phyloP scores from a whole-genome alignment of 2,797 vertebrate species.

The Moxostoma hubbsi region DNA sequence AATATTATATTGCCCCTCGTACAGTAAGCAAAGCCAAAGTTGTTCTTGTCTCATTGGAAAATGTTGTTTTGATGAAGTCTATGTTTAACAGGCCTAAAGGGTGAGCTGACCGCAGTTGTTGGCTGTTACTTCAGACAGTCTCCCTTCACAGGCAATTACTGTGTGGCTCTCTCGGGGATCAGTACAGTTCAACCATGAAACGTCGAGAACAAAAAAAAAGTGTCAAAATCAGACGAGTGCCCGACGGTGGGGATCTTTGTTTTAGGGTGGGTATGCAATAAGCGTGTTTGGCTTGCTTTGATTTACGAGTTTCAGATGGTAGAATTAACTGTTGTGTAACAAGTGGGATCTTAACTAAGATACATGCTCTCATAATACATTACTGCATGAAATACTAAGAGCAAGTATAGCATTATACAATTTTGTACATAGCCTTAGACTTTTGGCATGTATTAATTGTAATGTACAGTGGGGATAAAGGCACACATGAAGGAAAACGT shows the following conservation, averaged over 20 bases:
- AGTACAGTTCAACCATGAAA: slow-evolving; percentile 47
- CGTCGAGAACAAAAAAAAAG: slow-evolving; percentile 20
- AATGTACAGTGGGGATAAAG: too few relatives aligned
- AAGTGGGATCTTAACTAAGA: too few relatives aligned
- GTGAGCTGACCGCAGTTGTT: slow-evolving; percentile 31
- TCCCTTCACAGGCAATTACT: slow-evolving; percentile 47
- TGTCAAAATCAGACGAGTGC: neutral
- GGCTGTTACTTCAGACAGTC: slow-evolving; percentile 31
- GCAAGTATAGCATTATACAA: too few relatives aligned
- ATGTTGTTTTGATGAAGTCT: slow-evolving; percentile 35
- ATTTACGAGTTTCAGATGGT: slow-evolving; percentile 21
- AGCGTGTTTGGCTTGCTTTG: neutral
- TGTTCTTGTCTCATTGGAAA: slow-evolving; percentile 22
- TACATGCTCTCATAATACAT: too few relatives aligned
- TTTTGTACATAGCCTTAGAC: too few relatives aligned
- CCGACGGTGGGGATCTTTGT: neutral
- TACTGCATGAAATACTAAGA: too few relatives aligned
- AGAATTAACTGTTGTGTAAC: neutral
- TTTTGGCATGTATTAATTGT: too few relatives aligned
- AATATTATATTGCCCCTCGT: slow-evolving; percentile 35
- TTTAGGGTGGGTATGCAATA: neutral
- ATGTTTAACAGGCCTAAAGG: slow-evolving; percentile 28
- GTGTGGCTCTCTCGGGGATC: slow-evolving; percentile 37
- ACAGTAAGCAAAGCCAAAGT: slow-evolving; percentile 36
- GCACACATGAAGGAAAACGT: too few relatives aligned